Conservation (phyloP, 2,888 invertebrate genomes). For the Drosophila emarginata region DNA sequence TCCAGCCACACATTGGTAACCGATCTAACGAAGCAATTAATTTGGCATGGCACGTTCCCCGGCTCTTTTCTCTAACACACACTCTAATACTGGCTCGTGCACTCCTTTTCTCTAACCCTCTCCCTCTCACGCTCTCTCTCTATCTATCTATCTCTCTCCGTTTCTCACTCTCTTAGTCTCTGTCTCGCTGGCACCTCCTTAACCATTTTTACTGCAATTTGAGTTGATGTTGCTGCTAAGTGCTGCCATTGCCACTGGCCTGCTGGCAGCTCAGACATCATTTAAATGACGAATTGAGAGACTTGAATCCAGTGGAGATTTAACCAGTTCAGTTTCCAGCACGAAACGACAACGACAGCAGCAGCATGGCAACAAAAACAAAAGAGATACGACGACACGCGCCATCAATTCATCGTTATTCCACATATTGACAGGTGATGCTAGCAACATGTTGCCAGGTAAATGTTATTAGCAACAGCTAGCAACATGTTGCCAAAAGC, state of each 20-base stretch:
- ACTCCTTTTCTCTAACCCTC: background rate
- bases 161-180: background rate
- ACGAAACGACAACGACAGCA: constrained; percentile 4
- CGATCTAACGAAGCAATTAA: constrained; percentile 76
- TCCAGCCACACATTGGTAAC: constrained; percentile 36
- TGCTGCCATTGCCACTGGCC: constrained; percentile 56
- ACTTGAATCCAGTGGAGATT: constrained; percentile 44
- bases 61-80: constrained; percentile 16
- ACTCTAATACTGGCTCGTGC: constrained; percentile 12
- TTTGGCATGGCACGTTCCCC: constrained; percentile 73
- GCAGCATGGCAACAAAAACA: constrained; percentile 23
- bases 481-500: constrained; percentile 37
- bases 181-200: constrained; percentile 1
- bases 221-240: constrained; percentile 71
- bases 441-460: constrained; percentile 26
- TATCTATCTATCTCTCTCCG: background rate
- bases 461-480: constrained; percentile 5
- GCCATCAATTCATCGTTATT: constrained; percentile 16
- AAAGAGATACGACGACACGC: constrained; percentile 12
- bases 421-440: constrained; percentile 26
- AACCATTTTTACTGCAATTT: constrained; percentile 55
- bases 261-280: constrained; percentile 46
- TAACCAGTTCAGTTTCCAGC: constrained; percentile 40
- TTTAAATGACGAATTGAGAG: constrained; percentile 74
- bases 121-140: background rate